Percentiles rank a stretch among this genome's conserved stretches.
Evolutionary conservation across 2,888 invertebrate species (phyloP).

Genomic region (Prenolepis imparis): DNA sequence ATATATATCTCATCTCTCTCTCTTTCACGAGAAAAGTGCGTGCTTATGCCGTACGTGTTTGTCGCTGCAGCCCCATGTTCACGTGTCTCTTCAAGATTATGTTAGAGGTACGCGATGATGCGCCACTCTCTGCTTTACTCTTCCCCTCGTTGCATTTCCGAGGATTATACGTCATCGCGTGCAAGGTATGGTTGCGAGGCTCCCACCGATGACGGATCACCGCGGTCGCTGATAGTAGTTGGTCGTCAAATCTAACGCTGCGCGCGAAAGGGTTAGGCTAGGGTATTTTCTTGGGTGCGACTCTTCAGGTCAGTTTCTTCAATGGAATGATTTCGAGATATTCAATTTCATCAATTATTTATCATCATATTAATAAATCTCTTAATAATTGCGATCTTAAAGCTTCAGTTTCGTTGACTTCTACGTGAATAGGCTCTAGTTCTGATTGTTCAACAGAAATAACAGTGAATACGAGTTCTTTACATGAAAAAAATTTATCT

Average conservation of each 20-base stretch:
- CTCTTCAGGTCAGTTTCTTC: not conserved
- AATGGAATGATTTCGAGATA: not conserved
- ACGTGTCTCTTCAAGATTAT: slow-evolving; percentile 52
- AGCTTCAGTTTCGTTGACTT: not conserved
- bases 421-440: not conserved
- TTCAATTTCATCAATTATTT: not conserved
- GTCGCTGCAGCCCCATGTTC: slow-evolving; percentile 25
- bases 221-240: not conserved
- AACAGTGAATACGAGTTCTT: too few species aligned
- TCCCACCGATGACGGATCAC: slow-evolving; percentile 13
- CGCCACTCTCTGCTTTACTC: not conserved
- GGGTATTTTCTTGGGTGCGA: not conserved
- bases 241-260: slow-evolving; percentile 16
- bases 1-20: not conserved
- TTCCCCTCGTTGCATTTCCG: slow-evolving; percentile 15
- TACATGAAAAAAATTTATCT: too few species aligned
- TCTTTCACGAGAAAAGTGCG: slow-evolving; percentile 40
- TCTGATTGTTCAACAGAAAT: not conserved
- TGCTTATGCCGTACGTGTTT: slow-evolving; percentile 54
- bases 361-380: not conserved
- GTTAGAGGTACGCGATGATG: not conserved
- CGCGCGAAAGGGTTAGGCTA: not conserved
- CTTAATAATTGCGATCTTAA: not conserved
- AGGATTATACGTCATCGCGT: slow-evolving; percentile 21
- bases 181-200: slow-evolving; percentile 9